Evolutionary conservation across 2,888 invertebrate species (phyloP), one percentile per base, ranked within the genome.

Genomic region (Clanis bilineata): DNA sequence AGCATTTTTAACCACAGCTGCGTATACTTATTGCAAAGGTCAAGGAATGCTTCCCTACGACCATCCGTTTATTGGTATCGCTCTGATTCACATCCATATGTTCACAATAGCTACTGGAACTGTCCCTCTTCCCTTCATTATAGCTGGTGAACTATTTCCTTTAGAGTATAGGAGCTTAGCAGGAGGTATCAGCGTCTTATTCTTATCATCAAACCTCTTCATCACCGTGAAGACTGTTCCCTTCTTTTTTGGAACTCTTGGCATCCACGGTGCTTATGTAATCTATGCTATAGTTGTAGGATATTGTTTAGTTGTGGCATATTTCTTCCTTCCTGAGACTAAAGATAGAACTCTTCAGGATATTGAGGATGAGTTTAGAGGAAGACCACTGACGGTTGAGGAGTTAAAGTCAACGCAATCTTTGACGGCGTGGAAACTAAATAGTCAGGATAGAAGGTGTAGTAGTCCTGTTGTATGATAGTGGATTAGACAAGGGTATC

Each of bases 281-380:
- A 72, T 88, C 12, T 88, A 88, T 51, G 76, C 83, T 0, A 60
- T 64, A 0, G 74, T 87, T 0, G 80, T 86, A 0, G 70, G 67
- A 0, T 86, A 86, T 57, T 83, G 86, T 47, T 63, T 85, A n/a
- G 64, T 80, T 2, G 61, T 86, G 22, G 74, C 82, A 0, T 80
- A 72, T 62, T 80, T 82, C 58, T 79, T 83, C 59, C 65, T 88
- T 1, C 88, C 88, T 0, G 88, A 88, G 64, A 88, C 88, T 0
- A 86, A 82, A 18, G 56, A 58, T 15, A 61, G 58, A 39, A 61
- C 58, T 21, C 56, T 61, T 23, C 61, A 58, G 47, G 62, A 62
- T 7, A 62, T 62, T 4, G 62, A 62, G 43, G 54, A 62, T 39
- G 59, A 62, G 28, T 62, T 62, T 28, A 62, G 54, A 68, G 85